Evolutionary conservation across 2,113 vertebrate species (phyloP).

Genomic region (Anoura caudifer): DNA sequence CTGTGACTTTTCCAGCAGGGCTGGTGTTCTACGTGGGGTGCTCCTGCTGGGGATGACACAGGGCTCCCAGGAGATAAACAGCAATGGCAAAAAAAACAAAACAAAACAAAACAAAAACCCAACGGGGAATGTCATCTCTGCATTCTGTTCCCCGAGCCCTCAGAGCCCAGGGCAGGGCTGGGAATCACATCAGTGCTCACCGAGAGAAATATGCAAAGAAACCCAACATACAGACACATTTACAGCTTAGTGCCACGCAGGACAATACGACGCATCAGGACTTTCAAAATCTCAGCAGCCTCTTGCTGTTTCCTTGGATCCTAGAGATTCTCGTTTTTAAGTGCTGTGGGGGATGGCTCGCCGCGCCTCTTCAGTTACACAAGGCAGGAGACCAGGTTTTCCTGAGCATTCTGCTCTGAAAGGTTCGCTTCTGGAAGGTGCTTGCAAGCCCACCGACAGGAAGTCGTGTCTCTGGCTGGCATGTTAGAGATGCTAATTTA

Average conservation of each 20-base stretch:
- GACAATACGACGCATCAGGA: background rate
- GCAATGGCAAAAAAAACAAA: too few species aligned
- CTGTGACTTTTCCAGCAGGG: background rate
- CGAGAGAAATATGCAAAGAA: background rate
- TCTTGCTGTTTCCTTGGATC: background rate
- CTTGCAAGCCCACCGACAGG: background rate
- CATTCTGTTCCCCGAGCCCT: background rate
- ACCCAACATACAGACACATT: background rate
- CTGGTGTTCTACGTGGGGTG: background rate
- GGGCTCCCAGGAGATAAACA: background rate
- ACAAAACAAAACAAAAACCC: background rate
- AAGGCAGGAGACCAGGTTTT: background rate
- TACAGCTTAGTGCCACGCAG: background rate
- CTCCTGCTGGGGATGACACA: background rate
- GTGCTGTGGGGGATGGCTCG: background rate
- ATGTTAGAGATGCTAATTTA: constrained; percentile 32
- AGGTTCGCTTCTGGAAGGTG: background rate
- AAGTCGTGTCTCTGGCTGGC: background rate
- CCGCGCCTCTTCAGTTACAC: background rate
- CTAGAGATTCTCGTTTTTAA: background rate
- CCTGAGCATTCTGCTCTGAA: background rate
- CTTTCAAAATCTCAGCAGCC: background rate
- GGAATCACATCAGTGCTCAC: background rate
- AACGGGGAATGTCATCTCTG: background rate
- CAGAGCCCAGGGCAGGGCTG: background rate